A percentile compares a stretch with the other conserved stretches of the same genome.
These are phyloP conservation scores for Urosaurus nigricauda DNA, from an alignment of 2,797 vertebrate genomes.

Conservation along the genomic window DNA sequence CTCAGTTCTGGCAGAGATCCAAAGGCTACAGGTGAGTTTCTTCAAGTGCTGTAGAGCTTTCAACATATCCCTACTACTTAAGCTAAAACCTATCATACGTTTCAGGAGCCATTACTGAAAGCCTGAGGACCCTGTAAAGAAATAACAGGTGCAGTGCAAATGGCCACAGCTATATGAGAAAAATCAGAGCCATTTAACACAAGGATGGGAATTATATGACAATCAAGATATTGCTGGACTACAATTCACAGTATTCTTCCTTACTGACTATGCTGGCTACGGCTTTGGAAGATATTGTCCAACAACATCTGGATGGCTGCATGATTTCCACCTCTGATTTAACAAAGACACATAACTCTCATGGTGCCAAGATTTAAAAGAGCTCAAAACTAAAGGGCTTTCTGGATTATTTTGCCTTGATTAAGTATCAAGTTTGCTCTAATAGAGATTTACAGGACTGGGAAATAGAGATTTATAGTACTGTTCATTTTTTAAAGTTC, in stretches of 20 bases:
- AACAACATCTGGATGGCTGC: no score
- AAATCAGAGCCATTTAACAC: background rate
- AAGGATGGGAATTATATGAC: background rate
- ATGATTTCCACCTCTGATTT: background rate
- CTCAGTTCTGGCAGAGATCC: constrained; percentile 3
- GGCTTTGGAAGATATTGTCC: no score
- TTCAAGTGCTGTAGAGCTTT: background rate
- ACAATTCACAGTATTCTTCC: no score
- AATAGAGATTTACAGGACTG: constrained; percentile 2
- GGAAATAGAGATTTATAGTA: no score
- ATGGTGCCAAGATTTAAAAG: background rate
- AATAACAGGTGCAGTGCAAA: no score
- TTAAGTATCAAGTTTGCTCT: background rate
- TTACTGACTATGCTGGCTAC: no score
- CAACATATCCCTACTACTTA: background rate
- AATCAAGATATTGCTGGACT: no score
- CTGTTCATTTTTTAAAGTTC: constrained; percentile 11
- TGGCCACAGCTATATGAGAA: background rate
- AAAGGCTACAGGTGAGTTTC: background rate
- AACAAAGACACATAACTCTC: background rate
- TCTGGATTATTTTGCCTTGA: background rate
- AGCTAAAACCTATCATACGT: background rate
- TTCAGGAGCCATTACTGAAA: background rate
- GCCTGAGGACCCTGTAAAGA: background rate
- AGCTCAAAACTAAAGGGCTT: background rate